These are phyloP conservation scores for Bimastos eiseni DNA, from an alignment of 2,888 invertebrate species.

Conservation along the genomic window DNA sequence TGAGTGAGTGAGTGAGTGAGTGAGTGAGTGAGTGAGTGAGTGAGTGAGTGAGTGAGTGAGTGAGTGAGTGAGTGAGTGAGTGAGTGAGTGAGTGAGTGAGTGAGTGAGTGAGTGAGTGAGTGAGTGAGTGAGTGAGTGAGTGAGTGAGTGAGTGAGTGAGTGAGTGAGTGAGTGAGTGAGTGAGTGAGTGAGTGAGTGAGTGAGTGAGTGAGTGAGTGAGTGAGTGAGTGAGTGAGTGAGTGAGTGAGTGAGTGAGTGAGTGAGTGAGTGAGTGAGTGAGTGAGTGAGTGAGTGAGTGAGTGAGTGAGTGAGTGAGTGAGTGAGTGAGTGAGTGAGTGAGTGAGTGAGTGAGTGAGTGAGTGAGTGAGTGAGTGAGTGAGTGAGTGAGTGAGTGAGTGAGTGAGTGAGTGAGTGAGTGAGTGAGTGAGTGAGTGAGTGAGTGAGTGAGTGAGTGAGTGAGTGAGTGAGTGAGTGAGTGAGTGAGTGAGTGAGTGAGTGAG, in stretches of 20 bases:
- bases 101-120: constrained; percentile 20
- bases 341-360: constrained; percentile 22
- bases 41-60: too few species aligned
- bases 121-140: constrained; percentile 25
- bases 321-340: constrained; percentile 23
- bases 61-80: constrained; percentile 26
- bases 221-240: background rate
- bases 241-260: constrained; percentile 27
- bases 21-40: too few species aligned
- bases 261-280: constrained; percentile 16
- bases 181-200: constrained; percentile 10
- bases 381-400: constrained; percentile 26
- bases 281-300: constrained; percentile 13
- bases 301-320: background rate
- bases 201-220: constrained; percentile 25
- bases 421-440: constrained; percentile 27
- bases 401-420: constrained; percentile 28
- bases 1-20: too few species aligned
- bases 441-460: constrained; percentile 7
- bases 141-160: background rate
- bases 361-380: constrained; percentile 20
- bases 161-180: constrained; percentile 10
- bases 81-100: constrained; percentile 26
- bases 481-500: constrained; percentile 32
- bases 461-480: constrained; percentile 29